Percentiles rank a stretch among this genome's conserved stretches.
Conservation (phyloP, 2,797 vertebrate species). For the Scolopax rusticola region DNA sequence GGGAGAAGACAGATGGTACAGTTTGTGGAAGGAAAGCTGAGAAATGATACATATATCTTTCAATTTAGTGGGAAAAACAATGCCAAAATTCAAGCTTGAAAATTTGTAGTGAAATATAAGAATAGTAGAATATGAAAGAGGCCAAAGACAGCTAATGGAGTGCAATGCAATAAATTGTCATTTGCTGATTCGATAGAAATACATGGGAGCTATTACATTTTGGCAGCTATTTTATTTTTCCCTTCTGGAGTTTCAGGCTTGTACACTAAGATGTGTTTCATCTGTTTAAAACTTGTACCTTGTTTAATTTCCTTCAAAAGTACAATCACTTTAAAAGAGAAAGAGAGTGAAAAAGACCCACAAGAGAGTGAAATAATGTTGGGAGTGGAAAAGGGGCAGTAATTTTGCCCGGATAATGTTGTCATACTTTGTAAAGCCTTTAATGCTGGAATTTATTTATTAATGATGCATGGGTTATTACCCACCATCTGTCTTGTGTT, state of each 20-base stretch:
- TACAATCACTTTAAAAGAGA: constrained; percentile 37
- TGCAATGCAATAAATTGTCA: constrained; percentile 64
- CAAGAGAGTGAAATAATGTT: constrained; percentile 76
- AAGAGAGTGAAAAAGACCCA: constrained; percentile 54
- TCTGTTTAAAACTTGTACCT: constrained; percentile 72
- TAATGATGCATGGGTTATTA: constrained; percentile 87
- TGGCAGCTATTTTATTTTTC: constrained; percentile 81
- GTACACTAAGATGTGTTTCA: constrained; percentile 73
- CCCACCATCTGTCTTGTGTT: constrained; percentile 87
- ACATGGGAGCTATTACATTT: constrained; percentile 77
- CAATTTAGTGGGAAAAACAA: constrained; percentile 38
- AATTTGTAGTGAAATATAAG: constrained; percentile 47
- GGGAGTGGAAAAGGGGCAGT: constrained; percentile 71
- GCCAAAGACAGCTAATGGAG: constrained; percentile 39
- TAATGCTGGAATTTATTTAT: constrained; percentile 90
- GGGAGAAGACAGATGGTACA: constrained; percentile 42
- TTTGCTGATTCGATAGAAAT: constrained; percentile 73
- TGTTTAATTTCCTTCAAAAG: constrained; percentile 79
- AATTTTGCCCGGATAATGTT: constrained; percentile 83
- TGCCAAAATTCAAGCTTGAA: constrained; percentile 65
- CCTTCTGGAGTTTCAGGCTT: constrained; percentile 78
- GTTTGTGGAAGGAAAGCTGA: constrained; percentile 61
- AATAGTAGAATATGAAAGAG: constrained; percentile 24
- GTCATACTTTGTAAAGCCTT: constrained; percentile 87
- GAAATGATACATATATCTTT: constrained; percentile 52